These are phyloP conservation scores for Trichechus manatus DNA, from an alignment of 2,113 vertebrate species.

Conservation along the genomic window DNA sequence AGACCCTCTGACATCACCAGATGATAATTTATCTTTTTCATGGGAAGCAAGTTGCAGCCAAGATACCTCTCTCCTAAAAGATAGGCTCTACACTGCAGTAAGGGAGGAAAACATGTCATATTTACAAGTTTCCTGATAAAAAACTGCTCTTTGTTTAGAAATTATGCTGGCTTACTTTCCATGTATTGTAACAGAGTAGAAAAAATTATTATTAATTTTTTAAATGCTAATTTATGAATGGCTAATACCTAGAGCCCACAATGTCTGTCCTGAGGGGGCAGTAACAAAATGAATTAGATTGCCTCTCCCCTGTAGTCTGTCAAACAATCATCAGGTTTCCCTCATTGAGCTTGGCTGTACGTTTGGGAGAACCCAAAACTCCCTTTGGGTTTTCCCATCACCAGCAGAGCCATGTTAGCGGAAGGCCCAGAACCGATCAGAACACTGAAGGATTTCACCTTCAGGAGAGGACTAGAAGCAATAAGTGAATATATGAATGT, in stretches of 20 bases:
- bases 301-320: not conserved
- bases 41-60: not conserved
- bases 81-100: not conserved
- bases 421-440: not conserved
- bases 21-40: slow-evolving; percentile 2
- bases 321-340: not conserved
- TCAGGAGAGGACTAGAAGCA: not conserved
- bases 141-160: slow-evolving; percentile 34
- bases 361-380: not conserved
- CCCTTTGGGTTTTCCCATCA: not conserved
- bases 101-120: not conserved
- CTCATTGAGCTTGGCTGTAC: not conserved
- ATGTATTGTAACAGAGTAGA: not conserved
- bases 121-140: not conserved
- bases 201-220: not conserved
- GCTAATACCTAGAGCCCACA: not conserved
- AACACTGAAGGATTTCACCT: not conserved
- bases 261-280: not conserved
- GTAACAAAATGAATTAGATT: not conserved
- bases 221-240: not conserved
- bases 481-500: not conserved
- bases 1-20: not conserved
- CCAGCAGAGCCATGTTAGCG: not conserved
- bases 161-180: not conserved
- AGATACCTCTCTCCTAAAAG: slow-evolving; percentile 1